These are phyloP conservation scores for Arrhamphus sclerolepis DNA, from an alignment of 2,797 vertebrate genomes.

Conservation along the genomic window DNA sequence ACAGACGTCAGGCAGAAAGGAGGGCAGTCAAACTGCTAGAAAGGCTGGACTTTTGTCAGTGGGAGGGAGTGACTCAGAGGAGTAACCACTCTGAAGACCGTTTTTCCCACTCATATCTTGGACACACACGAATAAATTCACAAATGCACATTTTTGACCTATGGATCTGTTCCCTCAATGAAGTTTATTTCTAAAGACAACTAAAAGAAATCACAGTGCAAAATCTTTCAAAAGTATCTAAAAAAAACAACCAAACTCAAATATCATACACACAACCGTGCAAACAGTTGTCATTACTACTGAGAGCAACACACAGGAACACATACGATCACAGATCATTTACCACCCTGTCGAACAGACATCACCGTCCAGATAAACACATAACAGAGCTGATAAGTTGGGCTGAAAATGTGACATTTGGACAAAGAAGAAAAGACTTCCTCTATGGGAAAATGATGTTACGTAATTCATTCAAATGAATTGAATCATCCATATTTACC, in stretches of 20 bases:
- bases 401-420: background rate
- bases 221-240: background rate
- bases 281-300: slow-evolving; percentile 27
- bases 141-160: background rate
- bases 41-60: slow-evolving; percentile 31
- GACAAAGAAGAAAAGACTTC: no score
- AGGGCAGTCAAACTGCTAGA: slow-evolving; percentile 29
- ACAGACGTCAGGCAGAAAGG: slow-evolving; percentile 4
- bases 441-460: no score
- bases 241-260: background rate
- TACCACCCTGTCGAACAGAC: slow-evolving; percentile 1
- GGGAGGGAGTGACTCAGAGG: slow-evolving; percentile 1
- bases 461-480: no score
- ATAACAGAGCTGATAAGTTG: background rate
- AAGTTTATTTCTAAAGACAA: background rate
- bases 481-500: no score
- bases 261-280: background rate
- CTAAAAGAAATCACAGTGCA: background rate
- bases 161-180: background rate
- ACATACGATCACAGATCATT: slow-evolving; percentile 16
- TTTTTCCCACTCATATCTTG: slow-evolving; percentile 7
- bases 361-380: background rate
- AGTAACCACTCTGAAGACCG: slow-evolving; percentile 13
- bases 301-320: slow-evolving; percentile 7
- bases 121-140: background rate